Conservation (phyloP, 1,140 invertebrate genomes). For the Bombus terrestris region DNA sequence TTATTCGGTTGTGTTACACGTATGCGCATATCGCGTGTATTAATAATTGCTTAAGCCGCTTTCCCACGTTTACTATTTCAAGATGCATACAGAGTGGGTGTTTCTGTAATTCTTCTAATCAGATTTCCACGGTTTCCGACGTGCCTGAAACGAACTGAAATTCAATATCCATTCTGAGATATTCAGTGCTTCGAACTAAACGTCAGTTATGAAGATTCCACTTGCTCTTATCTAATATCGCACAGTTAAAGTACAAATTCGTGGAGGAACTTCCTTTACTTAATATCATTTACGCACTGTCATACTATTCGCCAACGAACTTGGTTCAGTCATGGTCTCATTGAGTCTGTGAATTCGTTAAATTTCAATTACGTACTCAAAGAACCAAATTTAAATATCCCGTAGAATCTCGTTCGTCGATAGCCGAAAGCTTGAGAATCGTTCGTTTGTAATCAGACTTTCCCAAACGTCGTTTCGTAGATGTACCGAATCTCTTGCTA, state of each 20-base stretch:
- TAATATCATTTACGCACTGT: conserved; percentile 44
- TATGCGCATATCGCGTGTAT: fast-evolving
- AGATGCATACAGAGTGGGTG: background rate
- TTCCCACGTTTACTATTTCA: background rate
- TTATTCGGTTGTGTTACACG: background rate
- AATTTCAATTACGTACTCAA: background rate
- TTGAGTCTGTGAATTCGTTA: background rate
- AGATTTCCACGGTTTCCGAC: background rate
- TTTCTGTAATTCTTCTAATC: conserved; percentile 7
- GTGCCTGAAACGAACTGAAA: background rate
- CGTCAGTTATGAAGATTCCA: conserved; percentile 52
- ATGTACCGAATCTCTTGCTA: background rate
- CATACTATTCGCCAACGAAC: background rate
- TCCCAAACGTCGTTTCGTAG: no score
- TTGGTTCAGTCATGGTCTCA: background rate
- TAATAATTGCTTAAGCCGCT: fast-evolving
- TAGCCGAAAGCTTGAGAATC: background rate
- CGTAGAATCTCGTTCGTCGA: background rate
- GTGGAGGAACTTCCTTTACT: conserved; percentile 44
- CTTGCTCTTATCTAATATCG: conserved; percentile 43
- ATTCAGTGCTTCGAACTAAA: background rate
- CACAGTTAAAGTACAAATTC: conserved; percentile 50
- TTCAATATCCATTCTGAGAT: conserved; percentile 8
- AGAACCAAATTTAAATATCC: background rate
- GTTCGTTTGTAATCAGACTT: background rate